These are phyloP conservation scores for Acanthoscelides obtectus DNA, from an alignment of 2,888 invertebrate genomes.

Conservation along the genomic window DNA sequence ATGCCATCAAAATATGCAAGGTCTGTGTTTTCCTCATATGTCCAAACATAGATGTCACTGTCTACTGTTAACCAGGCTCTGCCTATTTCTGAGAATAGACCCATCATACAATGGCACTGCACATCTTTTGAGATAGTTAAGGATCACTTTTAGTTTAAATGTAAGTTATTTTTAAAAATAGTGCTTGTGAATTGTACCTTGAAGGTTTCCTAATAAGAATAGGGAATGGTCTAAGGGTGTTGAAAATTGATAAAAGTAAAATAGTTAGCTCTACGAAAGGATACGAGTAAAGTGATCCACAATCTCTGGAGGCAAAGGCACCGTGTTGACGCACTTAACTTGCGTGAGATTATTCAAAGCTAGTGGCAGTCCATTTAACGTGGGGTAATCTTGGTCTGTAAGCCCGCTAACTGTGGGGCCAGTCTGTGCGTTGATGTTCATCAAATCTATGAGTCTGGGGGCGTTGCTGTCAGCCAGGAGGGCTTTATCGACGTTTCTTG, in stretches of 20 bases:
- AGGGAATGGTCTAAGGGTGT: neutral
- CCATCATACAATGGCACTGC: constrained; percentile 96
- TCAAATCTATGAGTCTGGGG: constrained; percentile 66
- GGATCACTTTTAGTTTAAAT: no score
- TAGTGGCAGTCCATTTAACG: constrained; percentile 63
- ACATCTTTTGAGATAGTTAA: constrained; percentile 60
- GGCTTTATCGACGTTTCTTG: constrained; percentile 74
- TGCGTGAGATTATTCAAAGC: constrained; percentile 68
- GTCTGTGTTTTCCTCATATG: constrained; percentile 92
- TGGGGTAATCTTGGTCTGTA: constrained; percentile 87
- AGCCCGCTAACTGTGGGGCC: constrained; percentile 85
- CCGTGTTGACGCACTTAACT: constrained; percentile 74
- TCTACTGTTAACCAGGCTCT: constrained; percentile 97
- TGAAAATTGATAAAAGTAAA: neutral
- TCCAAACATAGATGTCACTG: constrained; percentile 97
- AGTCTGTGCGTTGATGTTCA: constrained; percentile 61
- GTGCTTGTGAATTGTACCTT: no score
- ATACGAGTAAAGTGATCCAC: constrained; percentile 94
- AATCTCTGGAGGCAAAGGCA: constrained; percentile 88
- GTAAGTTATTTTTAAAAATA: no score
- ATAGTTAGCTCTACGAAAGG: constrained; percentile 48
- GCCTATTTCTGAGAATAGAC: constrained; percentile 92
- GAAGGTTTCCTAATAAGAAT: no score
- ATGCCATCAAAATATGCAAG: constrained; percentile 96
- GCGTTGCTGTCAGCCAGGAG: constrained; percentile 65